phyloP scores from a whole-genome alignment of 2,888 invertebrate species.

The Hirtodrosophila histrioides region DNA sequence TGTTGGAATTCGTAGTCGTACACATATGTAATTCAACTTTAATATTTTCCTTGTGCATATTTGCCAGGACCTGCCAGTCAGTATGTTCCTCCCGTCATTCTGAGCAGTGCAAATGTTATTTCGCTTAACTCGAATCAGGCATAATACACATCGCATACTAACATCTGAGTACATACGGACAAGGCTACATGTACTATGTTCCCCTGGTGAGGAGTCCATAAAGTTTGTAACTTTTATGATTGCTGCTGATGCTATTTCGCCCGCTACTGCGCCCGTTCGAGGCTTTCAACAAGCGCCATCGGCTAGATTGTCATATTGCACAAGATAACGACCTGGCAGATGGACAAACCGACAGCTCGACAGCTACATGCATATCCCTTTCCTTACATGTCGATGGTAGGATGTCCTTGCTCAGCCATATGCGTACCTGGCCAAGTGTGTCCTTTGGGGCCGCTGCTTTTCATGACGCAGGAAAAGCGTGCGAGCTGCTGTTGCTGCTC shows the following conservation, averaged over 20 bases:
- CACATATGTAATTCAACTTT: constrained; percentile 60
- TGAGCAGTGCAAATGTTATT: constrained; percentile 51
- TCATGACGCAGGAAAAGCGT: constrained; percentile 44
- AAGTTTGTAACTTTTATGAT: constrained; percentile 58
- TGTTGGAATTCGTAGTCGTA: background rate
- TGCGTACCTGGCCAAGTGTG: constrained; percentile 36
- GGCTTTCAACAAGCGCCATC: constrained; percentile 35
- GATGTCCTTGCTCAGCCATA: constrained; percentile 9
- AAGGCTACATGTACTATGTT: background rate
- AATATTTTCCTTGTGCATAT: constrained; percentile 67
- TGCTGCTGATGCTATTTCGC: constrained; percentile 31
- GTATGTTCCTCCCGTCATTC: constrained; percentile 1
- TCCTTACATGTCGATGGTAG: constrained; percentile 55
- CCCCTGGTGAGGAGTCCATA: constrained; percentile 35
- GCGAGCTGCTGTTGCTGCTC: constrained; percentile 18
- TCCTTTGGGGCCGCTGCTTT: constrained; percentile 38
- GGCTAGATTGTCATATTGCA: constrained; percentile 72
- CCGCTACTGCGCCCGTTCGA: constrained; percentile 10
- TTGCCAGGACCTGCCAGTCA: constrained; percentile 47
- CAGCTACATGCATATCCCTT: constrained; percentile 51
- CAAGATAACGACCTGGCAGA: constrained; percentile 62
- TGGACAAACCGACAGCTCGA: constrained; percentile 58
- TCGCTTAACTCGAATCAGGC: constrained; percentile 61
- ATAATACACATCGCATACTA: constrained; percentile 40
- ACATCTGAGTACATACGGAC: background rate